Evolutionary conservation across 2,797 vertebrate genomes (phyloP).

Genomic region (Ciconia nigra): DNA sequence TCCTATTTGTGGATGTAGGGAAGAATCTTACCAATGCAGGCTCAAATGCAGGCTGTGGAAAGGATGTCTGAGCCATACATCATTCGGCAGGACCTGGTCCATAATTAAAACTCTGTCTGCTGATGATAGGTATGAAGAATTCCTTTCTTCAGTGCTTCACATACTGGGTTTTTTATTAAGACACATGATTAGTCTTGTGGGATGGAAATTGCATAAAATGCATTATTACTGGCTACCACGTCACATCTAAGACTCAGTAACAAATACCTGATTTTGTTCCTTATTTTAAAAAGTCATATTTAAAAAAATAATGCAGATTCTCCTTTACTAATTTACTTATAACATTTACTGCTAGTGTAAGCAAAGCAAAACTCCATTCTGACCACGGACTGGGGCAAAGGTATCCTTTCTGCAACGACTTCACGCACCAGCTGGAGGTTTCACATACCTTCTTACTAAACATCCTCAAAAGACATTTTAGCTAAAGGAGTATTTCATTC

Average conservation of each 20-base stretch:
- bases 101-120: not conserved
- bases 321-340: not conserved
- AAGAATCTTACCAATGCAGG: not conserved
- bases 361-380: not conserved
- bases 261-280: not conserved
- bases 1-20: not conserved
- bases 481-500: not conserved
- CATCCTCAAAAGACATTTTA: not conserved
- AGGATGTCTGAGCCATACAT: not conserved
- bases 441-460: not conserved
- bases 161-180: not conserved
- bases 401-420: not conserved
- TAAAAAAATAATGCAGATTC: not conserved
- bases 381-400: not conserved
- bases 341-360: not conserved
- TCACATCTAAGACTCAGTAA: not conserved
- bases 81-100: not conserved
- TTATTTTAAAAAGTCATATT: not conserved
- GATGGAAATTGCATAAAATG: not conserved
- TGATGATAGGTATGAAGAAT: not conserved
- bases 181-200: not conserved
- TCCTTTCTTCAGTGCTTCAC: not conserved
- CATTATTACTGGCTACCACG: not conserved
- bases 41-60: not conserved
- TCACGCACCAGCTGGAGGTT: not conserved